Conservation (phyloP, 2,797 vertebrate species). For the Alosa sapidissima region DNA sequence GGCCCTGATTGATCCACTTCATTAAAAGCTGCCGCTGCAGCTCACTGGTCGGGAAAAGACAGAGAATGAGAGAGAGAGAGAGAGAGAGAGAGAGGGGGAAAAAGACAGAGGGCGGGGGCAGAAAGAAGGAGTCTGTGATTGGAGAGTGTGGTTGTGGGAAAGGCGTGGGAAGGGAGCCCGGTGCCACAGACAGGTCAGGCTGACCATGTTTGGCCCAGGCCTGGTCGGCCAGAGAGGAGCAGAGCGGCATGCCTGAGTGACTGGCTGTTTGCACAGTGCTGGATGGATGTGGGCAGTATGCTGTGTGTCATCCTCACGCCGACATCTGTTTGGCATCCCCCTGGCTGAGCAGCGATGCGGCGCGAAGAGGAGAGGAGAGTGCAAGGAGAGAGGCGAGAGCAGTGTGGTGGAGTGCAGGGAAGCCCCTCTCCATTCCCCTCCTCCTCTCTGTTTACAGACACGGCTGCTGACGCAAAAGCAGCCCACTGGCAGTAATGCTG, state of each 20-base stretch:
- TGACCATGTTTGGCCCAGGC: constrained; percentile 33
- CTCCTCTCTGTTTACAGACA: not conserved
- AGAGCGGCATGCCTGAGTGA: constrained; percentile 64
- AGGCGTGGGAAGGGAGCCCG: constrained; percentile 29
- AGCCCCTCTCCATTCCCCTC: constrained; percentile 24
- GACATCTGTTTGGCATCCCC: constrained; percentile 64
- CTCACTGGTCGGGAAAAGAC: not conserved
- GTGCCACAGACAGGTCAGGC: constrained; percentile 56
- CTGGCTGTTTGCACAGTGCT: constrained; percentile 68
- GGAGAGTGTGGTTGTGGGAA: constrained; percentile 32
- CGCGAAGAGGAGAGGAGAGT: not conserved
- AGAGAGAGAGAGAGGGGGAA: not conserved
- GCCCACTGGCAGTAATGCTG: not conserved
- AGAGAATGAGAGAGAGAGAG: too few species aligned
- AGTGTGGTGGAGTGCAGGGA: constrained; percentile 26
- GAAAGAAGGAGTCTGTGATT: not conserved
- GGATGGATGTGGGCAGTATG: constrained; percentile 69
- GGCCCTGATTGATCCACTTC: constrained; percentile 1
- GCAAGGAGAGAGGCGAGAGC: not conserved
- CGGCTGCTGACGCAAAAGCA: not conserved
- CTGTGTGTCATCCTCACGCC: constrained; percentile 59
- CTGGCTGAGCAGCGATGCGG: not conserved
- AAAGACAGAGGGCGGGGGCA: constrained; percentile 1
- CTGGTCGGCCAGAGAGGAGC: too few species aligned
- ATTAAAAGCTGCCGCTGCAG: not conserved